Evolutionary conservation across 2,113 vertebrate species (phyloP).

Genomic region (Nematolebias whitei): DNA sequence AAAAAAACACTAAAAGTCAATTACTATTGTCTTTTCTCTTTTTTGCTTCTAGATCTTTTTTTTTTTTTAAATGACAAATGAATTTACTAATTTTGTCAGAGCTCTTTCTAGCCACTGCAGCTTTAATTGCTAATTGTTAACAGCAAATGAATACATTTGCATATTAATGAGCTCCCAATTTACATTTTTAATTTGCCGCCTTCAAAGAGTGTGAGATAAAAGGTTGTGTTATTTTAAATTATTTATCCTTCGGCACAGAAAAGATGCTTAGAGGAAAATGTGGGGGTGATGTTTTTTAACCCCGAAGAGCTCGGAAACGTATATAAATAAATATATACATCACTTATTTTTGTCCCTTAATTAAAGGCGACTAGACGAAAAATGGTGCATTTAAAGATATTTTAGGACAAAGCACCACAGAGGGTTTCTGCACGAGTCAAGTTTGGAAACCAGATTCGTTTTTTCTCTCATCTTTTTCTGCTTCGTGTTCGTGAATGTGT

Average conservation of each 20-base stretch:
- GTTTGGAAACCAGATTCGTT: slow-evolving; percentile 57
- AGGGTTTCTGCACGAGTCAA: slow-evolving; percentile 69
- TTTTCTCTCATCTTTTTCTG: slow-evolving; percentile 23
- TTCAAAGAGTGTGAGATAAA: slow-evolving; percentile 99
- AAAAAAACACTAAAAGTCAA: slow-evolving; percentile 91
- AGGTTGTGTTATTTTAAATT: slow-evolving; percentile 99
- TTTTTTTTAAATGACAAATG: slow-evolving; percentile 94
- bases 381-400: slow-evolving; percentile 48
- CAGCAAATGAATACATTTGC: slow-evolving; percentile 99
- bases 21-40: slow-evolving; percentile 96
- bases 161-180: slow-evolving; percentile 99
- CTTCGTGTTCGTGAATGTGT: slow-evolving; percentile 21
- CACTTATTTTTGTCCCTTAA: slow-evolving; percentile 55
- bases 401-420: slow-evolving; percentile 73
- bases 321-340: slow-evolving; percentile 11
- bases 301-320: slow-evolving; percentile 73
- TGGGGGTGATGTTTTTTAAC: slow-evolving; percentile 90
- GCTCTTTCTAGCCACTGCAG: slow-evolving; percentile 99
- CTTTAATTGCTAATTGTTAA: slow-evolving; percentile 99
- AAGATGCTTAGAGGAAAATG: slow-evolving; percentile 96
- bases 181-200: slow-evolving; percentile 99
- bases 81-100: slow-evolving; percentile 99
- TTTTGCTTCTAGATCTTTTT: slow-evolving; percentile 86
- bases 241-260: slow-evolving; percentile 99
- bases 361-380: slow-evolving; percentile 57